Percentiles rank a stretch among this genome's conserved stretches.
Conservation (phyloP, 2,888 invertebrate genomes). For the Salticus scenicus region DNA sequence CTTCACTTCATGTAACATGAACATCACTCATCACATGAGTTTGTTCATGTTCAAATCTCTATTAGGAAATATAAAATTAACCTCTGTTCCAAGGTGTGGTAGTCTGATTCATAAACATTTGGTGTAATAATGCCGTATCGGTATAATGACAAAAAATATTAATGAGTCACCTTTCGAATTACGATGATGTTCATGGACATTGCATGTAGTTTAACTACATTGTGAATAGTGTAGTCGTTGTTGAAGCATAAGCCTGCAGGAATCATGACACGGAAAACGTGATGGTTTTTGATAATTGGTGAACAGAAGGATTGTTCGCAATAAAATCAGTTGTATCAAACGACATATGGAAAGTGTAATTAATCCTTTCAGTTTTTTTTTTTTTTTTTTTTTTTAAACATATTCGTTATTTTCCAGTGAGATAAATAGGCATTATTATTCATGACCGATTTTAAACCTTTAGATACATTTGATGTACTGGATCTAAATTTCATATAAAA, state of each 20-base stretch:
- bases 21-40: neutral
- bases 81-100: neutral
- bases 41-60: neutral
- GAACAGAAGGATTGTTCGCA: neutral
- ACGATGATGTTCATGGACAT: neutral
- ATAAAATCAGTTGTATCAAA: neutral
- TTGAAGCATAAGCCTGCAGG: neutral
- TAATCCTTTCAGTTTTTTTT: neutral
- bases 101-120: neutral
- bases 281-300: neutral
- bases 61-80: neutral
- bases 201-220: neutral
- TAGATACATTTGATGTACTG: too few species aligned
- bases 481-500: too few species aligned
- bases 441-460: too few species aligned
- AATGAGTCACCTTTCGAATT: conserved; percentile 6
- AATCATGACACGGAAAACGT: neutral
- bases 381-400: too few species aligned
- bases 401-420: too few species aligned
- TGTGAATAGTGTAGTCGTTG: neutral
- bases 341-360: neutral
- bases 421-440: too few species aligned
- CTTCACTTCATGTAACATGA: neutral
- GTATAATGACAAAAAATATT: neutral
- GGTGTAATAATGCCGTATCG: neutral